These are phyloP conservation scores for Colaptes auratus DNA, from an alignment of 2,113 vertebrate genomes.

Conservation along the genomic window DNA sequence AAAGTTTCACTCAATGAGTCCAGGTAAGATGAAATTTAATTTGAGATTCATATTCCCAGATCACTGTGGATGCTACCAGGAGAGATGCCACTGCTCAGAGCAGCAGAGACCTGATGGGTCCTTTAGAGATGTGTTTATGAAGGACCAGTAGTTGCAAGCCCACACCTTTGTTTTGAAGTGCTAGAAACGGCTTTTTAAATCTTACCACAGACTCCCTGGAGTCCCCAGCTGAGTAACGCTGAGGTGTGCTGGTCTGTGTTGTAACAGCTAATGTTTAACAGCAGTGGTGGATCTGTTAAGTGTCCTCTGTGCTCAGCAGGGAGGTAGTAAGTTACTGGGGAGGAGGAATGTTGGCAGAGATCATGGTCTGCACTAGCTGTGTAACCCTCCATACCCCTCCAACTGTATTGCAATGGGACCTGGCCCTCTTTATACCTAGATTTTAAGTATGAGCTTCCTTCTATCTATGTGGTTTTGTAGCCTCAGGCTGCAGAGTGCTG, in stretches of 20 bases:
- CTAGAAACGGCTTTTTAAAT: not conserved
- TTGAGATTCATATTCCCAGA: fast-evolving
- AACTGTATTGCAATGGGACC: not conserved
- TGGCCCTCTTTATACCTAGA: not conserved
- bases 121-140: not conserved
- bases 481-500: not conserved
- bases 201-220: not conserved
- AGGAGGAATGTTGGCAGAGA: too few relatives aligned
- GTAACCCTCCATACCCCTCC: not conserved
- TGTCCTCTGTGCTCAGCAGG: fast-evolving
- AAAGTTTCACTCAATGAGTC: not conserved
- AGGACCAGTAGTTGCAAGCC: not conserved
- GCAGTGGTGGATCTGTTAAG: not conserved
- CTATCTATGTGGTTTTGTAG: not conserved
- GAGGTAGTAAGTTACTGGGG: not conserved
- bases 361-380: not conserved
- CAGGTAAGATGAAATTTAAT: not conserved
- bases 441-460: not conserved
- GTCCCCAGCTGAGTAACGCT: not conserved
- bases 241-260: not conserved
- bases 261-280: not conserved
- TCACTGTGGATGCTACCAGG: not conserved
- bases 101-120: not conserved
- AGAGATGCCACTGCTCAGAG: not conserved
- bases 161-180: not conserved